These are phyloP conservation scores for Busseola fusca DNA, from an alignment of 2,888 invertebrate species.

Conservation along the genomic window DNA sequence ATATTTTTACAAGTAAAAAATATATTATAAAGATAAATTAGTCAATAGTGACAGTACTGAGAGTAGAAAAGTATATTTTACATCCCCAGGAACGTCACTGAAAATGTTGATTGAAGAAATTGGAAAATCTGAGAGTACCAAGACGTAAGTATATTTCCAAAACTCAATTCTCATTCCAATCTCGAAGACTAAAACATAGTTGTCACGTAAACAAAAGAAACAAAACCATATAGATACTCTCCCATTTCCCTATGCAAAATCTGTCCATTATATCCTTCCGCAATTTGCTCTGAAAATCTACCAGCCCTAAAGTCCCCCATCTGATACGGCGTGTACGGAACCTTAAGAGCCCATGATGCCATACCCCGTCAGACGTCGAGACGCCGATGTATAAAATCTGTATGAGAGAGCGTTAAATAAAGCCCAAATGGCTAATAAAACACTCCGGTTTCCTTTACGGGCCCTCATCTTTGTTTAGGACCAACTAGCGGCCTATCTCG, in stretches of 20 bases:
- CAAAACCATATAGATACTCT: neutral
- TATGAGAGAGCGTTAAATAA: slow-evolving; percentile 84
- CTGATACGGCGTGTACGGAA: slow-evolving; percentile 51
- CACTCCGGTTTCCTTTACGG: slow-evolving; percentile 64
- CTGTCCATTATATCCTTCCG: neutral
- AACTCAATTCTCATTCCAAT: neutral
- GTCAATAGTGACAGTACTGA: too few species aligned
- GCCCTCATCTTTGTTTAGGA: slow-evolving; percentile 80
- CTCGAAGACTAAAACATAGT: too few species aligned
- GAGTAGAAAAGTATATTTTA: neutral
- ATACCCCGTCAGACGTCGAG: slow-evolving; percentile 72
- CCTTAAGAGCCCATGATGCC: slow-evolving; percentile 61
- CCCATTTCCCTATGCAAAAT: slow-evolving; percentile 25
- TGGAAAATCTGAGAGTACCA: neutral
- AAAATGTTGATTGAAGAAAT: too few species aligned
- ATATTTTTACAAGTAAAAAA: too few species aligned
- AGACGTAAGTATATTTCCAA: neutral
- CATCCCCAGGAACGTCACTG: neutral
- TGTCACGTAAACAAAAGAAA: neutral
- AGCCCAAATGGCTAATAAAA: slow-evolving; percentile 76
- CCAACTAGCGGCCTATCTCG: slow-evolving; percentile 72
- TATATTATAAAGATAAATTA: too few species aligned
- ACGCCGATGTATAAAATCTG: slow-evolving; percentile 85
- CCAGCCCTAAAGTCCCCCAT: slow-evolving; percentile 63
- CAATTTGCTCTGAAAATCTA: slow-evolving; percentile 58